A percentile compares a stretch with the other conserved stretches of the same genome.
These are phyloP conservation scores for Palaemon carinicauda DNA, from an alignment of 1,140 invertebrate genomes.

Conservation along the genomic window DNA sequence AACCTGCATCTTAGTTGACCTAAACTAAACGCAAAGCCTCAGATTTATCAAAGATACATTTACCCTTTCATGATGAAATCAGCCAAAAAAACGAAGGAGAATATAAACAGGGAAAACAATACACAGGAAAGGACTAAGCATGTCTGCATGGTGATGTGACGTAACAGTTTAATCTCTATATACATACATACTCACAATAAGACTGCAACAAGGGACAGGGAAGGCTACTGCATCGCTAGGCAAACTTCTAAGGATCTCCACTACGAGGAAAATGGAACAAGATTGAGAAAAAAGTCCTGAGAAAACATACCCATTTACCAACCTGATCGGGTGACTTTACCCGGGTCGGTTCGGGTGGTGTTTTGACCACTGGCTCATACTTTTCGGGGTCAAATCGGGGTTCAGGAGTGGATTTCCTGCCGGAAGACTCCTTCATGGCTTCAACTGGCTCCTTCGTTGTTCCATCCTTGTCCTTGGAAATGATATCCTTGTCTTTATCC, in stretches of 20 bases:
- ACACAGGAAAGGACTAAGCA: too few species aligned
- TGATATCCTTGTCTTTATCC: conserved; percentile 58
- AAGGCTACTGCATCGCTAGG: not conserved
- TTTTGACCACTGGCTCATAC: conserved; percentile 81
- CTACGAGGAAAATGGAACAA: not conserved
- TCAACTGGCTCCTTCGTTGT: conserved; percentile 45
- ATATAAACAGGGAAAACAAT: too few species aligned
- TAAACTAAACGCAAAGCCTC: too few species aligned
- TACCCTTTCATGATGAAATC: too few species aligned
- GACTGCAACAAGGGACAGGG: too few species aligned
- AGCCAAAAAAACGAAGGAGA: too few species aligned
- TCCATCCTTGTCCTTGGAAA: conserved; percentile 33
- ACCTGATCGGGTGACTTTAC: conserved; percentile 90
- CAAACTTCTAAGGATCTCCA: not conserved
- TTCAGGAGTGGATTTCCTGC: conserved; percentile 49
- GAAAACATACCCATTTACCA: conserved; percentile 53
- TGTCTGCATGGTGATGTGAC: too few species aligned
- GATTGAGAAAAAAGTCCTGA: conserved; percentile 25
- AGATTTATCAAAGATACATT: too few species aligned
- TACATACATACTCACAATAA: too few species aligned
- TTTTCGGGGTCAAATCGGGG: conserved; percentile 58
- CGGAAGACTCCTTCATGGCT: conserved; percentile 44
- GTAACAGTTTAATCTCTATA: too few species aligned
- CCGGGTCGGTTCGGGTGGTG: conserved; percentile 87
- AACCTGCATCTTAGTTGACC: too few species aligned